These are phyloP conservation scores for Aurelia coerulea DNA, from an alignment of 30 jellyfish, hydroid and myxozoan genomes.

Conservation along the genomic window DNA sequence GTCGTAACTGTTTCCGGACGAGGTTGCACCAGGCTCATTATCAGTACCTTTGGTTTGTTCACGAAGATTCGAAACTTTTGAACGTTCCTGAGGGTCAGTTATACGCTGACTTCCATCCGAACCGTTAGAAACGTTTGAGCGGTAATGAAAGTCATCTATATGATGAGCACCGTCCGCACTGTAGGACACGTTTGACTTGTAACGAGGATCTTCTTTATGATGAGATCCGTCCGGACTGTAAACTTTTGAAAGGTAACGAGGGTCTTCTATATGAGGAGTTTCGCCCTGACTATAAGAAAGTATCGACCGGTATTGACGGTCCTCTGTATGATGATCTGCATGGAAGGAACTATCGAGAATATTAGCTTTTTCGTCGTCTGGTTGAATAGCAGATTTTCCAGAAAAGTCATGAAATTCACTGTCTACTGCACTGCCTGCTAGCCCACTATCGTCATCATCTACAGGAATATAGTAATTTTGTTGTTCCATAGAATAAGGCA, in stretches of 20 bases:
- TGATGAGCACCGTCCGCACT: slow-evolving; percentile 55
- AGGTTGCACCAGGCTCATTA: slow-evolving; percentile 28
- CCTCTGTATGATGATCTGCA: slow-evolving; percentile 41
- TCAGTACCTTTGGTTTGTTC: slow-evolving; percentile 38
- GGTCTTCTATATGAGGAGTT: too few species aligned
- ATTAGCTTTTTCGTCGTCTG: slow-evolving; percentile 61
- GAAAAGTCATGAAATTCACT: slow-evolving; percentile 44
- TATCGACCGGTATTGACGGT: slow-evolving; percentile 27
- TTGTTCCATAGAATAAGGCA: slow-evolving; percentile 17
- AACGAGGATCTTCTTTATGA: slow-evolving; percentile 45
- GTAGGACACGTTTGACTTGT: slow-evolving; percentile 42
- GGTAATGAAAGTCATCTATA: slow-evolving; percentile 40
- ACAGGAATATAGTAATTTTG: slow-evolving; percentile 26
- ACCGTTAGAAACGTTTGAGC: slow-evolving; percentile 50
- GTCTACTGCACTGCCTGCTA: slow-evolving; percentile 1
- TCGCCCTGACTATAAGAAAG: slow-evolving; percentile 30
- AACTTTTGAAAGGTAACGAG: too few species aligned
- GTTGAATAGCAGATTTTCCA: slow-evolving; percentile 65
- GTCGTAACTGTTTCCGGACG: neutral
- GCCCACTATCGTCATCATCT: slow-evolving; percentile 61
- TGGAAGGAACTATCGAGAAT: slow-evolving; percentile 54
- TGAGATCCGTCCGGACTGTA: neutral
- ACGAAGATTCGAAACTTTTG: too few species aligned
- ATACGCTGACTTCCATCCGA: neutral
- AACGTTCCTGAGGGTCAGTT: too few species aligned